Base-by-base conservation (phyloP, 2,797 vertebrate genomes). In the Hyperoplus immaculatus region DNA sequence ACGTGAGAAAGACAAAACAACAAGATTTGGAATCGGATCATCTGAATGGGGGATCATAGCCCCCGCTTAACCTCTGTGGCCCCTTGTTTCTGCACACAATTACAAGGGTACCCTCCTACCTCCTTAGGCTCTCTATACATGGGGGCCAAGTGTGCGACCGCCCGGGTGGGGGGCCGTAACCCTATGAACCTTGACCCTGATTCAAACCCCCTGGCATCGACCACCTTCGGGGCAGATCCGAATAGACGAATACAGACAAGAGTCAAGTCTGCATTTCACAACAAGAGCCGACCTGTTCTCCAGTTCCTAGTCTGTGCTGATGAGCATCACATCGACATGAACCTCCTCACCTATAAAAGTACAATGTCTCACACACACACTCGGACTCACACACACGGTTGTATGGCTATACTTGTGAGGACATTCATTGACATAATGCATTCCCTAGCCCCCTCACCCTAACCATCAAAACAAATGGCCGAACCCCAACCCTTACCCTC, bases 81-180 rank as follows among this genome's bases (percentile, higher is more conserved):
- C 80, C 71, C 68, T 43, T 29, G 29, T 29, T 29, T 58, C 58
- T 64, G 66, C 85, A 77, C 70, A 56, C 74, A 61, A 41, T 49
- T 77, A 91, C 88, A 84, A 46, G 36, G 54, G 75, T 57, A 56
- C 69, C 91, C 89, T 90, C 91, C 91, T 81, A 86, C 82, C 87
- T 90, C 84, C 80, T 90, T 87, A 91, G 86, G 84, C 80, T 83
- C 82, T 76, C 82, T 76, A 78, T 74, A 75, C 66, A 46, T 29
- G 64, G 72, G 84, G 85, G 81, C 79, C 87, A 84, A 89, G 87
- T 87, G 88, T 86, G 78, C 73, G 80, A 86, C 78, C 29, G 29
- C 29, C 29, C 29, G 29, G 29, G 69, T 69, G 74, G 43, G 70
- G 70, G 72, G 68, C 49, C 60, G 68, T 88, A 61, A 91, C 90